These are phyloP conservation scores for Allobates femoralis DNA, from an alignment of 2,797 vertebrate species.

Conservation along the genomic window DNA sequence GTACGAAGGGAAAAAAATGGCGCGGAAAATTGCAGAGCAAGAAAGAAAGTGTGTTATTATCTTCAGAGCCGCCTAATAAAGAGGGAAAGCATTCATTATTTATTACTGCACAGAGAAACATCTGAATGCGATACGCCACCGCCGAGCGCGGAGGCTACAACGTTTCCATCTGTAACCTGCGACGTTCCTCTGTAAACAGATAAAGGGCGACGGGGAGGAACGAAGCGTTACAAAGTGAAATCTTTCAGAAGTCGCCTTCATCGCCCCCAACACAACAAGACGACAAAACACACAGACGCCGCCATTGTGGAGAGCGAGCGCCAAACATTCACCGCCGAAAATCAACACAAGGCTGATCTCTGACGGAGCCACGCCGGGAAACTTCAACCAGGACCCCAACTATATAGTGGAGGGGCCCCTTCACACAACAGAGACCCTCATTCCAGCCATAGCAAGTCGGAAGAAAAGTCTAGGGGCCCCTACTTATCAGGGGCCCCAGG, in stretches of 20 bases:
- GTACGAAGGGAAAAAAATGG: not conserved
- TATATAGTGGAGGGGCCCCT: no score
- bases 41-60: conserved; percentile 47
- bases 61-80: conserved; percentile 38
- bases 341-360: not conserved
- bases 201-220: conserved; percentile 33
- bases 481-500: no score
- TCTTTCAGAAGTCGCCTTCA: conserved; percentile 27
- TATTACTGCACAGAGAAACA: conserved; percentile 38
- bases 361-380: no score
- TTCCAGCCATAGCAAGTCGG: no score
- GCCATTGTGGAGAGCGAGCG: conserved; percentile 1
- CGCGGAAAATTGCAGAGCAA: conserved; percentile 26
- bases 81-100: conserved; percentile 47
- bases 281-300: conserved; percentile 13
- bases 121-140: conserved; percentile 36
- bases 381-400: no score
- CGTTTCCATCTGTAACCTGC: conserved; percentile 37
- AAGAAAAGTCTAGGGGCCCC: no score
- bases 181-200: conserved; percentile 42
- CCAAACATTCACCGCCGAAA: conserved; percentile 1
- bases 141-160: no score
- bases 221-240: conserved; percentile 24
- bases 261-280: conserved; percentile 32
- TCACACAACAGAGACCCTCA: no score